Percentiles rank a stretch among this genome's conserved stretches.
Evolutionary conservation across 1,140 invertebrate genomes (phyloP).

Genomic region (Brachionus manjavacas): DNA sequence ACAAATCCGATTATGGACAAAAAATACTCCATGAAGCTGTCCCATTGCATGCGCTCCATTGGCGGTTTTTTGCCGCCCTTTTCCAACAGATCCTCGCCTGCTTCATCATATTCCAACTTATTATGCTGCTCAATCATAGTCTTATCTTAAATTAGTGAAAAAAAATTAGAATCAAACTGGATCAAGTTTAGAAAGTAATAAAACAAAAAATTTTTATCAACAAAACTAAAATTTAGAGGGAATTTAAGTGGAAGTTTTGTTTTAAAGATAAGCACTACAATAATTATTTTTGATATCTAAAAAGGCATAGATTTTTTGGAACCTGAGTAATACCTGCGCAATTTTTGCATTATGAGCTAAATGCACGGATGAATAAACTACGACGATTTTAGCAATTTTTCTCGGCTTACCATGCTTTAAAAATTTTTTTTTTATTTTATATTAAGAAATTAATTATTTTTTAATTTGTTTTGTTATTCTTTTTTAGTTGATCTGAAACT

Average conservation of each 20-base stretch:
- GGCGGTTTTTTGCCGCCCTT: background rate
- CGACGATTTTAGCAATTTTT: background rate
- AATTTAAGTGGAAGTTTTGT: background rate
- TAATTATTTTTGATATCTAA: background rate
- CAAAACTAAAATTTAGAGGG: background rate
- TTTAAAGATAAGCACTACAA: background rate
- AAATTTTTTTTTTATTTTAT: too few relatives aligned
- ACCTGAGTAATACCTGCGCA: background rate
- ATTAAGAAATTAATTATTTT: background rate
- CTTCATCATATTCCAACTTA: background rate
- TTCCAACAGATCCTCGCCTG: background rate
- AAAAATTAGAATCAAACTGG: background rate
- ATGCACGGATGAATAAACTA: background rate
- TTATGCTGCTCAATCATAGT: background rate
- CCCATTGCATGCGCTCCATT: conserved; percentile 23
- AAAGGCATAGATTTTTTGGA: background rate
- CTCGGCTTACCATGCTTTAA: background rate
- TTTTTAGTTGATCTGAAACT: background rate
- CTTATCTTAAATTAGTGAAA: background rate
- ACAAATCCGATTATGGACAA: conserved; percentile 42
- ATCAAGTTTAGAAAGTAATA: background rate
- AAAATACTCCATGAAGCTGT: conserved; percentile 23
- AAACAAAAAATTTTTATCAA: background rate
- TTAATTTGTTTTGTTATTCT: background rate
- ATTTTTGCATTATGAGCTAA: background rate